These are phyloP conservation scores for Thermophis baileyi DNA, from an alignment of 2,113 vertebrate species.

Conservation along the genomic window DNA sequence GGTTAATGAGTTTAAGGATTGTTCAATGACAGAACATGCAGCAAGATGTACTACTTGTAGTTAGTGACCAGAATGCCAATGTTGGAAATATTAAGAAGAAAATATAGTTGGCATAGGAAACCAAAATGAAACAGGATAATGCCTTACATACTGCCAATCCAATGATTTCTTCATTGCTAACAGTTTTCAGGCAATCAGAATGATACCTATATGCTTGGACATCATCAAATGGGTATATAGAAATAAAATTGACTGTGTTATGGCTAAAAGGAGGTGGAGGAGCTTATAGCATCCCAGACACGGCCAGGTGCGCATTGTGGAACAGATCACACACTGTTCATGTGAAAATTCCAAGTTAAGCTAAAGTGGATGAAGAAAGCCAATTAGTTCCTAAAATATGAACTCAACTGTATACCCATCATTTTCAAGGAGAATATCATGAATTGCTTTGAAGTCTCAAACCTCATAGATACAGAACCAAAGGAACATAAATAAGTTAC, in stretches of 20 bases:
- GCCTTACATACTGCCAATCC: background rate
- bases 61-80: background rate
- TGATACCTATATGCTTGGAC: background rate
- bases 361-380: background rate
- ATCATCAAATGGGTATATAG: background rate
- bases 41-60: background rate
- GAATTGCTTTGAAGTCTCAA: background rate
- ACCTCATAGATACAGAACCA: background rate
- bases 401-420: background rate
- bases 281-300: background rate
- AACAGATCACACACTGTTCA: background rate
- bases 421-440: background rate
- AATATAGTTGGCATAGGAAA: background rate
- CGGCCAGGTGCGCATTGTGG: background rate
- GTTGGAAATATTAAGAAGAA: background rate
- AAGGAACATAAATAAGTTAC: background rate
- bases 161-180: background rate
- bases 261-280: background rate
- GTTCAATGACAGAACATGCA: background rate
- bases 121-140: background rate
- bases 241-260: background rate
- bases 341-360: background rate
- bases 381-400: background rate
- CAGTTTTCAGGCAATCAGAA: background rate
- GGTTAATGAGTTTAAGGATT: background rate